Conservation (phyloP, 2,888 invertebrate species). For the Aphodius granarius region DNA sequence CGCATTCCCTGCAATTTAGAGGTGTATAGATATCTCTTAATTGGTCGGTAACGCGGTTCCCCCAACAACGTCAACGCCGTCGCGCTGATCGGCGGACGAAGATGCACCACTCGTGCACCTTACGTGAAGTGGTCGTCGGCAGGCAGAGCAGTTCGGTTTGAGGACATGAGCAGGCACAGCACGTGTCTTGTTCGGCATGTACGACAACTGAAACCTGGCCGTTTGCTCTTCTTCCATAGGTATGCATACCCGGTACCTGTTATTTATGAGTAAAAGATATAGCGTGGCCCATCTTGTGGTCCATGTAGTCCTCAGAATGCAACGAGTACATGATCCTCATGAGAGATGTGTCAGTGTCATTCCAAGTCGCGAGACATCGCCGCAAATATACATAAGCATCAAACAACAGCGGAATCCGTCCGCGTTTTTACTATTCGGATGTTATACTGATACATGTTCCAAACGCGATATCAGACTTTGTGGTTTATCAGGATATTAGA, state of each 20-base stretch:
- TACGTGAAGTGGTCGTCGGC: background rate
- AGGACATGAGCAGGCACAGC: conserved; percentile 15
- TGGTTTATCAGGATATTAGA: background rate
- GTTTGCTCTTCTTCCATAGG: conserved; percentile 12
- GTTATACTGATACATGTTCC: background rate
- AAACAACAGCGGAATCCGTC: conserved; percentile 4
- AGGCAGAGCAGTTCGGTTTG: background rate
- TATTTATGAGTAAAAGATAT: conserved; percentile 10
- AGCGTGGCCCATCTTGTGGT: conserved; percentile 8
- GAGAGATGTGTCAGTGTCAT: conserved; percentile 14
- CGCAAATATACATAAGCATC: background rate
- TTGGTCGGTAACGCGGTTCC: conserved; percentile 2
- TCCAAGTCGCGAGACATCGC: background rate
- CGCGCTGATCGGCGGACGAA: background rate
- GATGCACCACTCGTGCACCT: conserved; percentile 3
- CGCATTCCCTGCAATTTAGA: conserved; percentile 8
- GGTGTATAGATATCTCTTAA: conserved; percentile 8
- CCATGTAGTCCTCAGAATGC: conserved; percentile 12
- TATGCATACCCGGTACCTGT: conserved; percentile 9
- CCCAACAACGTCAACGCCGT: background rate
- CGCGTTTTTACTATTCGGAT: background rate
- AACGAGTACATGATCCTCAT: conserved; percentile 13
- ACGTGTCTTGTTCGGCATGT: conserved; percentile 15
- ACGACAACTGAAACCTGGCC: conserved; percentile 13
- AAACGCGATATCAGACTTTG: background rate